phyloP scores from a whole-genome alignment of 2,888 invertebrate species.

The Lamellibrachia columna region DNA sequence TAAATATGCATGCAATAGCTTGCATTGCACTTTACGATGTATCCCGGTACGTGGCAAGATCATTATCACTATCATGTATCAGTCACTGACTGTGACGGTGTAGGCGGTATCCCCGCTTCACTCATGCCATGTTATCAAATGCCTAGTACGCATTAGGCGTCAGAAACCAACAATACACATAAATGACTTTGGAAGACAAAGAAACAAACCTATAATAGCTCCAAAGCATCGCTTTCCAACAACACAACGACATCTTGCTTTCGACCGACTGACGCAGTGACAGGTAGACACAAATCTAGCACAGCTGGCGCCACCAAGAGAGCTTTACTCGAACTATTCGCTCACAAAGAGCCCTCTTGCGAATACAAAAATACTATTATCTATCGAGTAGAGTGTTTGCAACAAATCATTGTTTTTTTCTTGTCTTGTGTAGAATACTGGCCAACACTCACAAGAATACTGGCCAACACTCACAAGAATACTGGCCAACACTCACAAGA shows the following conservation, averaged over 20 bases:
- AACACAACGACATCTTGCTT: not conserved
- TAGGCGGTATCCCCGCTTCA: not conserved
- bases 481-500: too few relatives aligned
- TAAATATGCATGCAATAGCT: not conserved
- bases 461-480: too few relatives aligned
- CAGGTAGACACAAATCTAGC: not conserved
- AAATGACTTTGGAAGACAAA: not conserved
- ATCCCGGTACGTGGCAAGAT: conserved; percentile 5
- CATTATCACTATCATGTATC: not conserved
- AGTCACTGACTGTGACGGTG: not conserved
- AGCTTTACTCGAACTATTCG: not conserved
- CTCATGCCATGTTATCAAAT: not conserved
- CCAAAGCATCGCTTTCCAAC: conserved; percentile 11
- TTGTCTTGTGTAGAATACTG: too few relatives aligned
- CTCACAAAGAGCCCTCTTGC: not conserved
- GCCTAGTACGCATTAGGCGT: not conserved
- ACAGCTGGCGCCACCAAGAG: not conserved
- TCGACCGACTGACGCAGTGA: not conserved
- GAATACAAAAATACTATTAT: not conserved
- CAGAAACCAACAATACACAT: not conserved
- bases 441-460: too few relatives aligned
- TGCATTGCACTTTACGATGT: not conserved
- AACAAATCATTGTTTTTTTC: too few relatives aligned
- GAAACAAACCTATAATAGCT: conserved; percentile 7
- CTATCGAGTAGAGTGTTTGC: too few relatives aligned